These are phyloP conservation scores for Aspidapion aeneum DNA, from an alignment of 2,888 invertebrate species.

Conservation along the genomic window DNA sequence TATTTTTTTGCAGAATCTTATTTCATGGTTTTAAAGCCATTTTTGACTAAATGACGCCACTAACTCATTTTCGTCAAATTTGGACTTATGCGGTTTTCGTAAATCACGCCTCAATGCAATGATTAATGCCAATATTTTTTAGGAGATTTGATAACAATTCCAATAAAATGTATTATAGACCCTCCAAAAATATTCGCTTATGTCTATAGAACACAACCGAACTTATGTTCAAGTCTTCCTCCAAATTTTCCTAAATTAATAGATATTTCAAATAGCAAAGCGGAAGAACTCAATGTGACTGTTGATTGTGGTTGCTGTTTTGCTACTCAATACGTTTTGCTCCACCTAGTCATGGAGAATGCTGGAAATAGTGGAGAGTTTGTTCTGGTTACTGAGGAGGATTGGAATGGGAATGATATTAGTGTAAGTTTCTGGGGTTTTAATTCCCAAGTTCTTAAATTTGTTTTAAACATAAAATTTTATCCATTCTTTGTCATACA, in stretches of 20 bases:
- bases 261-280: conserved; percentile 6
- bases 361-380: conserved; percentile 45
- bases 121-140: too few relatives aligned
- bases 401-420: conserved; percentile 45
- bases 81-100: too few relatives aligned
- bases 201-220: conserved; percentile 29
- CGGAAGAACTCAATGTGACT: conserved; percentile 35
- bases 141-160: conserved; percentile 27
- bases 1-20: too few relatives aligned
- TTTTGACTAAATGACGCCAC: too few relatives aligned
- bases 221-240: not conserved
- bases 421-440: too few relatives aligned
- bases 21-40: too few relatives aligned
- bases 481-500: too few relatives aligned
- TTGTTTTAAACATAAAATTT: too few relatives aligned
- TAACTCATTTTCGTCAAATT: too few relatives aligned
- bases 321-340: conserved; percentile 40
- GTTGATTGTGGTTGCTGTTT: conserved; percentile 49
- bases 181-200: conserved; percentile 43
- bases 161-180: conserved; percentile 41
- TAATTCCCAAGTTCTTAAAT: conserved; percentile 12
- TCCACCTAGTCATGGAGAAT: conserved; percentile 42
- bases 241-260: not conserved
- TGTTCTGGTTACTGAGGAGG: conserved; percentile 47
- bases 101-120: too few relatives aligned